Percentiles rank a stretch among this genome's conserved stretches.
These are phyloP conservation scores for Ptiloglossa arizonensis DNA, from an alignment of 1,140 invertebrate genomes.

Conservation along the genomic window DNA sequence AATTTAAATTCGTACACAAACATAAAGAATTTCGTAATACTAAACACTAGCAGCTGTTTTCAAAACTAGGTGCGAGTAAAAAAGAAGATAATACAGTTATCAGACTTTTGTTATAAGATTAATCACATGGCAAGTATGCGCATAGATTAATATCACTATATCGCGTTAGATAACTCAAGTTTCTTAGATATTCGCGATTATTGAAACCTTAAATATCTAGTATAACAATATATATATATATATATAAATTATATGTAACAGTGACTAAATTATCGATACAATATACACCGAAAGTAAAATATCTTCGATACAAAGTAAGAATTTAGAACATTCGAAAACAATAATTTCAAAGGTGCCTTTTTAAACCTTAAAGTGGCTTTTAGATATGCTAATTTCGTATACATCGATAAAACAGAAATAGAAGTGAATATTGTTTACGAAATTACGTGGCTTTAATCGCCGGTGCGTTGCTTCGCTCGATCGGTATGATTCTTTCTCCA, in stretches of 20 bases:
- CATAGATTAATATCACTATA: not conserved
- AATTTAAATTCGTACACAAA: too few relatives aligned
- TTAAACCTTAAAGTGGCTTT: too few relatives aligned
- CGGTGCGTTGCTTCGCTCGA: constrained; percentile 26
- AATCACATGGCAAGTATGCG: not conserved
- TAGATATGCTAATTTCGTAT: not conserved
- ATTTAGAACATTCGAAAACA: not conserved
- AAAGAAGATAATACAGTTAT: constrained; percentile 19
- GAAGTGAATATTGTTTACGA: too few relatives aligned
- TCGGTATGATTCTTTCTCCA: constrained; percentile 50
- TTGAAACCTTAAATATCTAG: constrained; percentile 5
- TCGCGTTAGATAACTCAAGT: not conserved
- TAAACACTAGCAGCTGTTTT: not conserved
- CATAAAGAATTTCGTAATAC: not conserved
- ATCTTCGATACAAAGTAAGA: not conserved
- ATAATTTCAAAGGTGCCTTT: too few relatives aligned
- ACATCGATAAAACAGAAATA: not conserved
- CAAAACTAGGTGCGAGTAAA: too few relatives aligned
- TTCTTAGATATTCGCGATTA: not conserved
- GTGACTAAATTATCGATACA: too few relatives aligned
- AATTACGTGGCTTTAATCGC: constrained; percentile 42
- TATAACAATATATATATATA: not conserved
- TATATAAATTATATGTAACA: constrained; percentile 1
- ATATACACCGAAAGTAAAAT: too few relatives aligned
- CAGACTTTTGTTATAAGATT: constrained; percentile 15